These are phyloP conservation scores for Scotopteryx bipunctaria DNA, from an alignment of 2,888 invertebrate genomes.

Conservation along the genomic window DNA sequence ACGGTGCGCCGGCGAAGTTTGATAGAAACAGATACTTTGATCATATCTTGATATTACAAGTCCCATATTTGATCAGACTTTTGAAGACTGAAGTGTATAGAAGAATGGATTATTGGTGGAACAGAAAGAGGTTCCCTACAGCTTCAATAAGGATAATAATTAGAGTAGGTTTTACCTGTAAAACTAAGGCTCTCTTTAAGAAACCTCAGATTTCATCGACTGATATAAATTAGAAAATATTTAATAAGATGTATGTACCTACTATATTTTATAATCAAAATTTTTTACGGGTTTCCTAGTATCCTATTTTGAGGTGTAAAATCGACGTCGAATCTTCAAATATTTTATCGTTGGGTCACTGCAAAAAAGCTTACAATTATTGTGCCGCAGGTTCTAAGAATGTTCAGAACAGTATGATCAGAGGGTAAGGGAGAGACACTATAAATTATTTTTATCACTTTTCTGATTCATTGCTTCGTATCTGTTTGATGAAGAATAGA, in stretches of 20 bases:
- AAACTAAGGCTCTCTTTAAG: no score
- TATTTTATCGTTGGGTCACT: no score
- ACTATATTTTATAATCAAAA: no score
- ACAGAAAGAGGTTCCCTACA: no score
- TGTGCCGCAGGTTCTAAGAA: slow-evolving; percentile 1
- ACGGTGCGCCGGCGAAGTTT: slow-evolving; percentile 28
- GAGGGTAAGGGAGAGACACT: slow-evolving; percentile 1
- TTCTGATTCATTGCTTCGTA: slow-evolving; percentile 9
- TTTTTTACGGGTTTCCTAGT: no score
- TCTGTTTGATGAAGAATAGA: slow-evolving; percentile 9
- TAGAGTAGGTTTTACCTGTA: no score
- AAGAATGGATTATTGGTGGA: slow-evolving; percentile 3
- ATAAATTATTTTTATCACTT: slow-evolving; percentile 21
- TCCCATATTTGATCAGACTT: slow-evolving; percentile 12
- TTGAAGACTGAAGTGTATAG: slow-evolving; percentile 1
- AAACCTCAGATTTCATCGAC: no score
- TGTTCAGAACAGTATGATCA: neutral
- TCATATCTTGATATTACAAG: slow-evolving; percentile 24
- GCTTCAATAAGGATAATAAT: no score
- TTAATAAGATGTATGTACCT: no score
- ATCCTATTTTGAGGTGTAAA: no score
- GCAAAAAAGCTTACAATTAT: neutral
- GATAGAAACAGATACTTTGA: slow-evolving; percentile 30
- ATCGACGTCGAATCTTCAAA: no score
- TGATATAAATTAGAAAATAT: no score